Percentiles rank a stretch among this genome's conserved stretches.
Evolutionary conservation across 2,888 invertebrate species (phyloP).

Genomic region (Papilio demoleus): DNA sequence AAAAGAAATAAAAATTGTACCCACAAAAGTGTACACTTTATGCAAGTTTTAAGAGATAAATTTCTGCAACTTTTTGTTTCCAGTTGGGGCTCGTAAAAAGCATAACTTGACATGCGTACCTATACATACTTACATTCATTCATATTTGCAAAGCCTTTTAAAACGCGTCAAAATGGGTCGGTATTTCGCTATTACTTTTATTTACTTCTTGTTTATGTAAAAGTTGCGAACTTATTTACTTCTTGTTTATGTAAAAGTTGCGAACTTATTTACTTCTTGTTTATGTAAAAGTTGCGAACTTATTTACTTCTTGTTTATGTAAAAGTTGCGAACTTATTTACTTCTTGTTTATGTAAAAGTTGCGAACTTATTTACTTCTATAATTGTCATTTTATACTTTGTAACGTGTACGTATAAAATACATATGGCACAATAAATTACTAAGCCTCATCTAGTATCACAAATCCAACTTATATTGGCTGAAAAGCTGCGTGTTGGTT

Average conservation of each 20-base stretch:
- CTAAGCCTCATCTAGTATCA: neutral
- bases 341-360: slow-evolving; percentile 9
- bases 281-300: too few species aligned
- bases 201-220: slow-evolving; percentile 13
- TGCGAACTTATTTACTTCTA: neutral
- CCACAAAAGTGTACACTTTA: slow-evolving; percentile 2
- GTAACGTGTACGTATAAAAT: neutral
- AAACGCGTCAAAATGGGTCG: slow-evolving; percentile 29
- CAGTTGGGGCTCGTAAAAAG: slow-evolving; percentile 19
- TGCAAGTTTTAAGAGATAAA: slow-evolving; percentile 16
- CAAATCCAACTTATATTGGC: neutral
- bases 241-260: too few species aligned
- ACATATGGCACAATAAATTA: too few species aligned
- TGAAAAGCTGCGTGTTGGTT: too few species aligned
- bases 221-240: neutral
- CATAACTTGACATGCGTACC: slow-evolving; percentile 21
- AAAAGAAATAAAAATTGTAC: slow-evolving; percentile 1
- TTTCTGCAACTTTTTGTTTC: slow-evolving; percentile 16
- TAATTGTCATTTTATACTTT: neutral
- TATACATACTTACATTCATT: slow-evolving; percentile 24
- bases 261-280: too few species aligned
- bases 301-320: slow-evolving; percentile 9
- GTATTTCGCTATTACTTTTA: slow-evolving; percentile 16
- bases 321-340: neutral
- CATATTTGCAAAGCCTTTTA: slow-evolving; percentile 17